A percentile compares a stretch with the other conserved stretches of the same genome.
Conservation (phyloP, 2,888 invertebrate species). For the Patella ulyssiponensis region DNA sequence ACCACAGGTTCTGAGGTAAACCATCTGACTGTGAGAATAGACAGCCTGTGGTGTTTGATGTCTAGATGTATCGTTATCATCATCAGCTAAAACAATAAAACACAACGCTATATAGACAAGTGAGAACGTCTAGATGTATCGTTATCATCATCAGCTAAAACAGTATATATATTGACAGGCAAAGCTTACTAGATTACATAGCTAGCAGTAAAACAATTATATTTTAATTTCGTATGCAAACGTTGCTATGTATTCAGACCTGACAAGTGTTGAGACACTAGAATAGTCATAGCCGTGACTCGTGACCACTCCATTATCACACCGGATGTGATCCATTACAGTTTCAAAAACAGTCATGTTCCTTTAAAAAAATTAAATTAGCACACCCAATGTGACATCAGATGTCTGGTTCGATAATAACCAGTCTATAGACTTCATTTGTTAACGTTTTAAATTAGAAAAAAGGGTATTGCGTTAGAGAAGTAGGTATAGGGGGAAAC, state of each 20-base stretch:
- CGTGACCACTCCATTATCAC: too few relatives aligned
- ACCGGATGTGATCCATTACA: too few relatives aligned
- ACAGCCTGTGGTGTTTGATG: constrained; percentile 13
- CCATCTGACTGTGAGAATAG: constrained; percentile 45
- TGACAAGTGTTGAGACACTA: too few relatives aligned
- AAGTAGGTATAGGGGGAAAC: not conserved
- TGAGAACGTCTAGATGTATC: not conserved
- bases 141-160: too few relatives aligned
- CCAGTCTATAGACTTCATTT: not conserved
- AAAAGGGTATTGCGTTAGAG: not conserved
- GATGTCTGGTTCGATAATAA: not conserved
- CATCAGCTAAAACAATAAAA: constrained; percentile 18
- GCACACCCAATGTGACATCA: not conserved
- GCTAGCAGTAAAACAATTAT: too few relatives aligned
- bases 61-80: constrained; percentile 15
- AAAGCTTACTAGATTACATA: too few relatives aligned
- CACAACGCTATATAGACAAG: not conserved
- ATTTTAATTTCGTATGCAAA: too few relatives aligned
- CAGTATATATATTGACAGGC: too few relatives aligned
- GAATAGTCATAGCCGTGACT: too few relatives aligned
- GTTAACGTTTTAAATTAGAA: not conserved
- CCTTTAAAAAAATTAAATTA: not conserved
- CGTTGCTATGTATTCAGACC: too few relatives aligned
- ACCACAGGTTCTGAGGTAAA: constrained; percentile 49
- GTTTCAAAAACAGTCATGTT: too few relatives aligned